These are phyloP conservation scores for Actenoides hombroni DNA, from an alignment of 2,113 vertebrate genomes.

Conservation along the genomic window DNA sequence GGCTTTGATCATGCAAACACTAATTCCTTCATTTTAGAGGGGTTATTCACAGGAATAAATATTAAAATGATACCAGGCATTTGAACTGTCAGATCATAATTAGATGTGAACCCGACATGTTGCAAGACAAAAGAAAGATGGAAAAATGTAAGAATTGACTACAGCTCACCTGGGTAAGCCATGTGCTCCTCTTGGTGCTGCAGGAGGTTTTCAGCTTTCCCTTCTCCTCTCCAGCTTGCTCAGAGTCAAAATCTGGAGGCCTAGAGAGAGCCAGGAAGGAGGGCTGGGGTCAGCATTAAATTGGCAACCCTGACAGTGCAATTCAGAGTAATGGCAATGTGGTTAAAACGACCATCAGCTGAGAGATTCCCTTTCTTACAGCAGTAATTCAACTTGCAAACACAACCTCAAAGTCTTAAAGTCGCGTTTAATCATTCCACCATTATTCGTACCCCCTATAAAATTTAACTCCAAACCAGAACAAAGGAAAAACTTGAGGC, in stretches of 20 bases:
- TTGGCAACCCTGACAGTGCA: not conserved
- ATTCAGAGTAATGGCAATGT: not conserved
- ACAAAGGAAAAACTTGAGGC: not conserved
- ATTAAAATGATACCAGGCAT: not conserved
- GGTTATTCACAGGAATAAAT: not conserved
- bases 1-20: constrained; percentile 28
- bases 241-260: not conserved
- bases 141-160: not conserved
- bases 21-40: constrained; percentile 32
- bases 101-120: not conserved
- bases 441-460: not conserved
- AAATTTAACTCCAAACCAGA: not conserved
- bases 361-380: not conserved
- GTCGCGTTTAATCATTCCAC: not conserved
- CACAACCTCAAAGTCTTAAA: not conserved
- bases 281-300: accelerated
- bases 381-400: not conserved
- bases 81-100: not conserved
- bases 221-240: not conserved
- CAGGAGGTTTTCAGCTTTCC: not conserved
- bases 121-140: not conserved
- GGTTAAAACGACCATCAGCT: not conserved
- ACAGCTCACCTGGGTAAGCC: not conserved
- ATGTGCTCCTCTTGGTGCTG: not conserved
- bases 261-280: not conserved